Percentiles rank a stretch among this genome's conserved stretches.
Evolutionary conservation across 1,140 invertebrate genomes (phyloP).

Genomic region (Drosophila lacertosa): DNA sequence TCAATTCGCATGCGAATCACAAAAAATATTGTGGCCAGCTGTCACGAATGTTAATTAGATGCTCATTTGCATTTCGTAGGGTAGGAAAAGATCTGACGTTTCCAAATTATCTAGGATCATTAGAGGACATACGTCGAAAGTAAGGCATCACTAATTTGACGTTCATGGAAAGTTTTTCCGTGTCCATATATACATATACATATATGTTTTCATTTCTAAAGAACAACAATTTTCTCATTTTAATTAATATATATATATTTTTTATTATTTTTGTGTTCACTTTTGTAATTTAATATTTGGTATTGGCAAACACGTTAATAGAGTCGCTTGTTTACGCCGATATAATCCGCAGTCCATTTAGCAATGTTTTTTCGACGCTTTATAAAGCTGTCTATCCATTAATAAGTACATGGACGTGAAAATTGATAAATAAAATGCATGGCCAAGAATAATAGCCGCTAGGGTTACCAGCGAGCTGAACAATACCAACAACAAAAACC

Average conservation of each 20-base stretch:
- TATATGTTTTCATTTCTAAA: too few relatives aligned
- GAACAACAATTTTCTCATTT: too few relatives aligned
- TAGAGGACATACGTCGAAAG: too few relatives aligned
- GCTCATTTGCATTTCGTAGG: too few relatives aligned
- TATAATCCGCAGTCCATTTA: slow-evolving; percentile 15
- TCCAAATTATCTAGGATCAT: too few relatives aligned
- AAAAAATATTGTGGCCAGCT: not conserved
- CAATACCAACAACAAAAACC: not conserved
- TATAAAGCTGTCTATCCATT: slow-evolving; percentile 29
- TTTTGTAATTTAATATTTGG: not conserved
- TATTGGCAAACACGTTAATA: not conserved
- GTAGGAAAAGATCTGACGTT: too few relatives aligned
- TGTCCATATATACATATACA: too few relatives aligned
- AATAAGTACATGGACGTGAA: slow-evolving; percentile 30
- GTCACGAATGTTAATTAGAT: too few relatives aligned
- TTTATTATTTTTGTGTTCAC: too few relatives aligned
- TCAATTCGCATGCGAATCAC: not conserved
- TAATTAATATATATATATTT: too few relatives aligned
- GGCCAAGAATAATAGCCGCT: slow-evolving; percentile 47
- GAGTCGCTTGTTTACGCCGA: not conserved
- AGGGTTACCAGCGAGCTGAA: slow-evolving; percentile 27
- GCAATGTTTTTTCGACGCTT: slow-evolving; percentile 20
- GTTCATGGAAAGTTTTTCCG: too few relatives aligned
- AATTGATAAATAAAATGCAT: slow-evolving; percentile 53
- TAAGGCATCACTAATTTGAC: too few relatives aligned